Base-by-base conservation (phyloP, 2,113 vertebrate species). In the Pimephales promelas region DNA sequence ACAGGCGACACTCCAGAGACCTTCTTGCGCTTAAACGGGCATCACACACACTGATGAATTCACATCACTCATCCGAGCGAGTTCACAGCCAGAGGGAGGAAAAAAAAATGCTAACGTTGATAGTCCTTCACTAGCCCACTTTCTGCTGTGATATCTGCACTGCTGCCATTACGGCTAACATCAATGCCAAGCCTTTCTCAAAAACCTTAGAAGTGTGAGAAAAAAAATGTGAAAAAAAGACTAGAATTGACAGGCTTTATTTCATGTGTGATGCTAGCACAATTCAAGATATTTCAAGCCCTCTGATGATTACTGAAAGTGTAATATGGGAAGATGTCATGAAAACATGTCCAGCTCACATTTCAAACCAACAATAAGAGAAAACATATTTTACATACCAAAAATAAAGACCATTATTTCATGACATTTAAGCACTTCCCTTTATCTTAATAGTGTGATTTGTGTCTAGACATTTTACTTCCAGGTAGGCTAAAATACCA, bases 61-160 rank as follows among this genome's bases (percentile, higher is more conserved):
- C 57, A 64, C 56, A 85, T 81, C 83, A 79, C 84, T 86, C 34
- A 75, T 84, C 81, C 79, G 66, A 86, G 72, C 76, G 49, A 83
- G 61, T 34, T 66, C 26, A 68, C 16, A 18, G 43, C 61, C 62
- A 36, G 54, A 45, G 31, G 74, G 88, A 85, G 86, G 74, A 85
- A 52, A 14, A 52, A 14, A 84, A 80, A 74, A 90, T 82, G 88
- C 88, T 85, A 88, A 82, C 83, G 88, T 70, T 52, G 76, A 87
- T 59, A 80, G 72, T 64, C 62, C 62, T 74, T 59, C 2, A 54
- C 10, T 26, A 70, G 47, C 47, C 66, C 31, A 40, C 56, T 76
- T 22, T 81, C 49, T 83, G n/a, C 76, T 57, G 49, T 20, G 72
- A 54, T n/a, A n/a, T 40, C 81, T 84, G 82, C 76, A 85, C 40